Base-by-base conservation (phyloP, 2,797 vertebrate species). In the Neosalanx taihuensis region DNA sequence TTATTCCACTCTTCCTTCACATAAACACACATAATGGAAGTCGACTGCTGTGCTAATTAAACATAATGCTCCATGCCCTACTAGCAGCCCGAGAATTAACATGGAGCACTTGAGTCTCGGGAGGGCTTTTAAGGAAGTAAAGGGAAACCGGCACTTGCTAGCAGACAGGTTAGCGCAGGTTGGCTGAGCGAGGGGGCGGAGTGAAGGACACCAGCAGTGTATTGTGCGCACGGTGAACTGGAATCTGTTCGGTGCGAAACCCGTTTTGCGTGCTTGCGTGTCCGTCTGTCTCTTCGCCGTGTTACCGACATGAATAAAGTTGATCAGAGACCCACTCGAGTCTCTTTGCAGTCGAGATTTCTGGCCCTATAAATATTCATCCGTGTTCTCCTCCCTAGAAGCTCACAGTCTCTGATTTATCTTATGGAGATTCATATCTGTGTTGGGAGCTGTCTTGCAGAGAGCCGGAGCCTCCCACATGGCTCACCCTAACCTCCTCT, bases 281-380 rank as follows among this genome's bases (percentile, higher is more conserved):
- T 9, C 57, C 5, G 4, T 59, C 57, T 26, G n/a, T 20, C 26
- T 35, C n/a, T 23, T 4, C 1, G 3, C 7, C 23, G 2, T 12
- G 41, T 59, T 59, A 17, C 46, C 9, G 46, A 31, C 15, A 56
- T 18, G 30, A 4, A n/a, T 56, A 41, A 12, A 53, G 0, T 13
- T 67, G 57, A 59, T 62, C 58, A 67, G 62, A 13, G 35, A 73
- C 68, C 64, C 4, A 12, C 37, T n/a, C 18, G 17, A 62, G 59
- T 74, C 71, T 66, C 61, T 26, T 26, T 78, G 74, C 72, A 74
- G 81, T 20, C 41, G 79, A 73, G 70, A 77, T 69, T 67, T 81
- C 82, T 78, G 46, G 61, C 9, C 3, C 60, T 46, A 75, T 87
- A 79, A 88, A 89, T 86, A 84, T 85, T 73, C 81, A 83, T 82